Conservation (phyloP, 2,888 invertebrate genomes). For the Hirtodrosophila histrioides region DNA sequence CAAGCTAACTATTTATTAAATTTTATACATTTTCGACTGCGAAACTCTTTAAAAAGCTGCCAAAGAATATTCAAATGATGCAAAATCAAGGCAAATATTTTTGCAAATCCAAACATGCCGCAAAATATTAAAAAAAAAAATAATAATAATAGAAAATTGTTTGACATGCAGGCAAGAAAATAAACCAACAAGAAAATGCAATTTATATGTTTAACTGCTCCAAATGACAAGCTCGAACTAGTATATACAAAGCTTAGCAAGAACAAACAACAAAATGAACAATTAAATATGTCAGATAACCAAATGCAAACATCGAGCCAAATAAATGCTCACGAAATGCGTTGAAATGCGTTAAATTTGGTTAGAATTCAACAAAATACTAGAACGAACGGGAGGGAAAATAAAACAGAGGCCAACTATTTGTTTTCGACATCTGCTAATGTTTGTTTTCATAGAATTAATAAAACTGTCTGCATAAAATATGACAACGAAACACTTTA, state of each 20-base stretch:
- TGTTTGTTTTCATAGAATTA: not conserved
- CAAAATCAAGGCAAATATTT: too few relatives aligned
- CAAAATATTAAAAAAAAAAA: conserved; percentile 38
- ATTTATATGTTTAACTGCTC: conserved; percentile 29
- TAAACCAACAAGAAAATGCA: conserved; percentile 13
- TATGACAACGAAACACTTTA: conserved; percentile 2
- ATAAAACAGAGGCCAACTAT: too few relatives aligned
- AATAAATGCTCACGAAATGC: conserved; percentile 18
- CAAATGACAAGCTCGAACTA: not conserved
- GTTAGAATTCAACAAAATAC: not conserved
- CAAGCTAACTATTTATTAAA: not conserved
- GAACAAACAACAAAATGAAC: not conserved
- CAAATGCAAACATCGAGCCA: conserved; percentile 11
- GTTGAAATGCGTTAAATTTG: conserved; percentile 14
- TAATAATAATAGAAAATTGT: conserved; percentile 27
- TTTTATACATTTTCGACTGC: too few relatives aligned
- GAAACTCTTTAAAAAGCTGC: too few relatives aligned
- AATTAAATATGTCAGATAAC: conserved; percentile 5
- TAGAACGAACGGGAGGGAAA: too few relatives aligned
- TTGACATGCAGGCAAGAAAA: conserved; percentile 22
- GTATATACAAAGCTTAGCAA: not conserved
- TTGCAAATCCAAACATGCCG: conserved; percentile 12
- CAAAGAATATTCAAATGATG: too few relatives aligned
- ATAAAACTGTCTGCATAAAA: conserved; percentile 10
- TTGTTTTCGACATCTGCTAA: not conserved